A percentile compares a stretch with the other conserved stretches of the same genome.
Conservation (phyloP, 2,797 vertebrate species). For the Zenarchopterus dispar region DNA sequence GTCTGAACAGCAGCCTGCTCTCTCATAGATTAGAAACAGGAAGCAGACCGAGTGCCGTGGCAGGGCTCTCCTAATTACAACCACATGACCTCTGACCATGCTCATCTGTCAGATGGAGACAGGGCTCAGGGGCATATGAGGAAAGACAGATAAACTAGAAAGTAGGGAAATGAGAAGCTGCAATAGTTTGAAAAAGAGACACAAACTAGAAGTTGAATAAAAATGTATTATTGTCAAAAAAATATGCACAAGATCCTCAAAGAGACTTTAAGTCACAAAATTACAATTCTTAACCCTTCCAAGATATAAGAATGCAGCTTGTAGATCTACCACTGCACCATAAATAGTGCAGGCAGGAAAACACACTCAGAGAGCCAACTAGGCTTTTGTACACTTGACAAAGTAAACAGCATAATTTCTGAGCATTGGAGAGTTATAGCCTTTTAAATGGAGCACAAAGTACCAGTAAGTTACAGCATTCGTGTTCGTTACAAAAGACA, state of each 20-base stretch:
- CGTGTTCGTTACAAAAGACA: slow-evolving; percentile 23
- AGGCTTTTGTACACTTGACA: slow-evolving; percentile 31
- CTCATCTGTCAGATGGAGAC: slow-evolving; percentile 47
- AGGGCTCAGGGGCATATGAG: neutral
- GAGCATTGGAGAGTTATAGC: slow-evolving; percentile 6
- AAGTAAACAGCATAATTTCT: slow-evolving; percentile 40
- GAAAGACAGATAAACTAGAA: neutral
- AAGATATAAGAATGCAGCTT: slow-evolving; percentile 11
- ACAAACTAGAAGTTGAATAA: slow-evolving; percentile 1
- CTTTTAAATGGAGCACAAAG: slow-evolving; percentile 12
- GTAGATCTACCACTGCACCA: slow-evolving; percentile 10
- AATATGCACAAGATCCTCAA: neutral
- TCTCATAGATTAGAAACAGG: slow-evolving; percentile 65
- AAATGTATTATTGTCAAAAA: slow-evolving; percentile 12
- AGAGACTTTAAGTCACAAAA: slow-evolving; percentile 18
- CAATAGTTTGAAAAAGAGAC: neutral
- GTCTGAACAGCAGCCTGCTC: slow-evolving; percentile 43
- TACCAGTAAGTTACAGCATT: neutral
- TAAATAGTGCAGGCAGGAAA: slow-evolving; percentile 31
- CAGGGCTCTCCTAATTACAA: slow-evolving; percentile 61
- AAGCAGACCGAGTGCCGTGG: slow-evolving; percentile 43
- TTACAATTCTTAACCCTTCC: neutral
- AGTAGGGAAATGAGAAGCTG: neutral
- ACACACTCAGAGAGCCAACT: slow-evolving; percentile 21
- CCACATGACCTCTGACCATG: slow-evolving; percentile 64